Conservation (phyloP, 2,113 vertebrate genomes). For the Myiozetetes cayanensis region DNA sequence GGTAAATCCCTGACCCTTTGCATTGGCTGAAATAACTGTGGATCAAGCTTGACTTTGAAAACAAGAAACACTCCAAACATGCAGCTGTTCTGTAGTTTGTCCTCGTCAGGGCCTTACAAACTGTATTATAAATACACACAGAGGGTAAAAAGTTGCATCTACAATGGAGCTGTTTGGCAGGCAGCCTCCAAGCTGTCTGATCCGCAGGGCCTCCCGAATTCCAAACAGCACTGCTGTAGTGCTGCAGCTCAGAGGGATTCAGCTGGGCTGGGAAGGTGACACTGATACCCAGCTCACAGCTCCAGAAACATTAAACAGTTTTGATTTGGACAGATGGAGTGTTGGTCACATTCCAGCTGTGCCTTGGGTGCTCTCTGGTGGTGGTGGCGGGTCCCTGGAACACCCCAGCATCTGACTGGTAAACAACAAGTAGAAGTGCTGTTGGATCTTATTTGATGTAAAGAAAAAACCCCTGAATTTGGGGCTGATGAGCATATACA, state of each 20-base stretch:
- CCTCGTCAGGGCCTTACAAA: background rate
- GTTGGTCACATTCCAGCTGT: background rate
- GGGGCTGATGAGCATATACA: rapidly evolving
- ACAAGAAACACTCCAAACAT: background rate
- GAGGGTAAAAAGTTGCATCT: background rate
- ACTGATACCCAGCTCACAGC: background rate
- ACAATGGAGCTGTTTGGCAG: background rate
- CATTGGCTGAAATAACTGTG: background rate
- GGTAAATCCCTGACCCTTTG: background rate
- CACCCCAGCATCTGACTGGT: background rate
- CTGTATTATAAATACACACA: background rate
- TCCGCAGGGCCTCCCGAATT: rapidly evolving
- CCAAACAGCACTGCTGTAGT: background rate
- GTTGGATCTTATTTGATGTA: background rate
- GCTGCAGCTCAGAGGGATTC: background rate
- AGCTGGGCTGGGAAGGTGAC: background rate
- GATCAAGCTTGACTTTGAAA: background rate
- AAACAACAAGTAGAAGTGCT: background rate
- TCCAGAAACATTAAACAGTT: background rate
- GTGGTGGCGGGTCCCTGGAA: background rate
- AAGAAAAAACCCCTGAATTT: background rate
- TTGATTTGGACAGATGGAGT: background rate
- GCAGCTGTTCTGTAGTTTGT: background rate
- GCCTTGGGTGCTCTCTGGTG: background rate
- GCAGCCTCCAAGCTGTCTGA: background rate